phyloP scores from a whole-genome alignment of 2,888 invertebrate genomes.

The Stenichneumon culpator region DNA sequence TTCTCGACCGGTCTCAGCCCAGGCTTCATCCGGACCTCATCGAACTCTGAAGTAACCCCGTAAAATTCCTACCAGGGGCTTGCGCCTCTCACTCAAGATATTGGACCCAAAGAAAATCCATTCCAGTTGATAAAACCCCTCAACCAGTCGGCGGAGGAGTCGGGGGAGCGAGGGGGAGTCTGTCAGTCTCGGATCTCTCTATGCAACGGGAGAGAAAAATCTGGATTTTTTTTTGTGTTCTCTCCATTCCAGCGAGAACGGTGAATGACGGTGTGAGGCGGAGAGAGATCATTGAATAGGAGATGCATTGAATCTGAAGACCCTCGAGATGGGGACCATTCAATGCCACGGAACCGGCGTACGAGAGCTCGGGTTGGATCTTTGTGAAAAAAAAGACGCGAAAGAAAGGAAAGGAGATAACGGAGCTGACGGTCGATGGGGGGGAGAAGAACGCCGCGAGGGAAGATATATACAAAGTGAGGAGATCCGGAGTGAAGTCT shows the following conservation, averaged over 20 bases:
- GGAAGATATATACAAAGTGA: constrained; percentile 38
- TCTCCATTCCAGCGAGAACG: not conserved
- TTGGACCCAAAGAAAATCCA: constrained; percentile 32
- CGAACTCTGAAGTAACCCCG: not conserved
- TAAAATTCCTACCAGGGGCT: constrained; percentile 5
- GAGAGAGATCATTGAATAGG: constrained; percentile 66
- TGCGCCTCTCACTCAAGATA: constrained; percentile 36
- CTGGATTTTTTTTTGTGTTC: constrained; percentile 18
- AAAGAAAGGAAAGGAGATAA: constrained; percentile 51
- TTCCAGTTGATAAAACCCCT: constrained; percentile 63
- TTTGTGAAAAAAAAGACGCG: constrained; percentile 30
- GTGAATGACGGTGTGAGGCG: constrained; percentile 22
- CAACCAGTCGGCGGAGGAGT: not conserved
- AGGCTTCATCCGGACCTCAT: not conserved
- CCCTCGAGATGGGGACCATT: constrained; percentile 77
- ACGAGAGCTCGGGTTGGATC: constrained; percentile 50
- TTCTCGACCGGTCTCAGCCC: not conserved
- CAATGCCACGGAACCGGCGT: constrained; percentile 65
- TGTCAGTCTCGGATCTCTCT: constrained; percentile 66
- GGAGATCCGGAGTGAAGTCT: constrained; percentile 27
- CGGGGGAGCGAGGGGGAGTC: constrained; percentile 4
- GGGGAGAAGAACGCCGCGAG: constrained; percentile 8
- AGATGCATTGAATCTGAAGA: constrained; percentile 80
- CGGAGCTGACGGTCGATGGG: not conserved
- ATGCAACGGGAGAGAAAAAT: constrained; percentile 45